Evolutionary conservation across 2,888 invertebrate genomes (phyloP), one percentile per base, ranked within the genome.

Genomic region (Apodemia mormo): DNA sequence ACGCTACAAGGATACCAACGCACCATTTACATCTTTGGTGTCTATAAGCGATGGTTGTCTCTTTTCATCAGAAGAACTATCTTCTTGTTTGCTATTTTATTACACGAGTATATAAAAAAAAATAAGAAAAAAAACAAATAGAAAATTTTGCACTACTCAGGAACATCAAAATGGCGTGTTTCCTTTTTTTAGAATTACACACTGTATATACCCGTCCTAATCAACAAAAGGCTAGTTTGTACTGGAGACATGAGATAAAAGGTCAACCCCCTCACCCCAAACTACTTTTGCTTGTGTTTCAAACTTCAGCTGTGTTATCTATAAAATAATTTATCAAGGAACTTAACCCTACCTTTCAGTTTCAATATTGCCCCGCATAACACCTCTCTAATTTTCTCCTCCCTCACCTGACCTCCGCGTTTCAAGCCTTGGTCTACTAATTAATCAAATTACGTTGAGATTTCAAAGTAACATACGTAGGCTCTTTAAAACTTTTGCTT

Each of bases 311-410:
- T 6, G 30, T 4, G 61, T 61, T 61, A 61, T 61, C 29, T 61
- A 33, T 12, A 33, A 61, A 61, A 33, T 61, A 33, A 33, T 61
- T 61, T 33, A 14, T 61, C 33, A 61, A 33, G 61, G 9, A 61
- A 33, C 33, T 61, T 61, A 61, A 29, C 61, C 61, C 58, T 58
- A n/a, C 61, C 58, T 58, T 58, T 58, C 58, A 58, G 58, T 58
- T 29, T 58, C 58, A 58, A 58, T 58, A 58, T 58, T 29, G 58
- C 30, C 7, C 30, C 30, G 30, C 30, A 58, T 58, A 30, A 58
- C 58, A 58, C 58, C 58, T 58, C 22, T 58, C 58, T 33, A 61
- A 61, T 61, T 61, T 61, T 33, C 61, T 33, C 12, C 61, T 61
- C 61, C 61, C 29, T 14, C 30, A 61, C 61, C 61, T 61, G 52